Conservation (phyloP, 2,797 vertebrate species). For the Eulemur albifrons region DNA sequence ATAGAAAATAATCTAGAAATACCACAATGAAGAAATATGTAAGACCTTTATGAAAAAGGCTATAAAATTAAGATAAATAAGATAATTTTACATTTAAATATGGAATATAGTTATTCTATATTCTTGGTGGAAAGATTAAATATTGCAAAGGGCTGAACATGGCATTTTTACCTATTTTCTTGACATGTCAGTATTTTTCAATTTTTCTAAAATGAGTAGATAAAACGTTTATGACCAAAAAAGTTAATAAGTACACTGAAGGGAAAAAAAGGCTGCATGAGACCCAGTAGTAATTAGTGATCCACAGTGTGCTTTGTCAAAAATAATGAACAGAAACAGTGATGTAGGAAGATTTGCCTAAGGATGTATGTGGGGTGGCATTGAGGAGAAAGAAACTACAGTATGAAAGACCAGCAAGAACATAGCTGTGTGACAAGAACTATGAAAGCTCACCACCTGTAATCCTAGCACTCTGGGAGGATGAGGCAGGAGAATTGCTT, state of each 20-base stretch:
- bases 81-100: constrained; percentile 19
- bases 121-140: background rate
- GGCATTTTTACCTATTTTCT: background rate
- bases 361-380: background rate
- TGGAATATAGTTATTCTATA: background rate
- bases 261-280: background rate
- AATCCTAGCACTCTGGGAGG: too few relatives aligned
- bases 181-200: background rate
- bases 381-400: background rate
- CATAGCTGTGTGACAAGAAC: background rate
- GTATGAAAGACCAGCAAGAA: background rate
- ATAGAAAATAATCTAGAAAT: background rate
- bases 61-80: background rate
- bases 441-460: background rate
- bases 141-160: background rate
- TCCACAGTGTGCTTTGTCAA: background rate
- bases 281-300: background rate
- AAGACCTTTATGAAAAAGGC: background rate
- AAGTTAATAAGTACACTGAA: background rate
- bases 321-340: background rate
- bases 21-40: background rate
- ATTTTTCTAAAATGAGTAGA: background rate
- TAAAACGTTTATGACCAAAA: background rate
- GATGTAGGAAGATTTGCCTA: background rate
- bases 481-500: too few relatives aligned